Base-by-base conservation (phyloP, 2,113 vertebrate species). In the Prolemur simus region DNA sequence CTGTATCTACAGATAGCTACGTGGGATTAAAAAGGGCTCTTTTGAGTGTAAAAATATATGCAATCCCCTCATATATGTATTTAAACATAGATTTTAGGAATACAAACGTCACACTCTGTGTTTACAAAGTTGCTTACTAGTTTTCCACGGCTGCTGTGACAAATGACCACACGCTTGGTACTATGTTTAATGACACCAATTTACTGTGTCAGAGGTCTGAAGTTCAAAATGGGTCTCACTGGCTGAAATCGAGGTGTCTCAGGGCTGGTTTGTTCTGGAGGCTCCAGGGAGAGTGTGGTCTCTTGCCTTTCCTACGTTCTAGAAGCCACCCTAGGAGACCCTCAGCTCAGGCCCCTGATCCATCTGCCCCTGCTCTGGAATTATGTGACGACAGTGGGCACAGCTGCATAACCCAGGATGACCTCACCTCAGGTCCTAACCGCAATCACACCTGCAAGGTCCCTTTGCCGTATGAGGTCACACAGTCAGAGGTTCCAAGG, bases 1-100 rank as follows among this genome's bases (percentile, higher is more conserved):
- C 74, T 92, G 23, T 23, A 8, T 68, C 25, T 32, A 42, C 0
- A 8, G 58, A 81, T 58, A 92, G 87, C 45, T 6, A 6, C 23
- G 9, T 52, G 88, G 96, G 91, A 87, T 97, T 97, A 52, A 77
- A 20, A 39, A 78, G 49, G 89, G 52, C 14, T 82, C 52, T 91
- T 80, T 77, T 85, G 86, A 97, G 95, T 94, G 94, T 60, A 89
- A 96, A 34, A 87, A 97, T 80, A 89, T 20, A 95, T 90, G 74
- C 87, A 96, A 45, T 89, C 85, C 64, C 91, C 95, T 15, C 74
- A 29, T 15, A 2, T 32, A 52, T 32, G 10, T 23, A n/a, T 74
- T 64, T n/a, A 71, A 73, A 89, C 20, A 47, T 29, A 73, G 56
- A 27, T n/a, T 32, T 68, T 39, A 49, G 47, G 34, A 66, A 47